These are phyloP conservation scores for Dermolepida albohirtum DNA, from an alignment of 2,888 invertebrate species.

Conservation along the genomic window DNA sequence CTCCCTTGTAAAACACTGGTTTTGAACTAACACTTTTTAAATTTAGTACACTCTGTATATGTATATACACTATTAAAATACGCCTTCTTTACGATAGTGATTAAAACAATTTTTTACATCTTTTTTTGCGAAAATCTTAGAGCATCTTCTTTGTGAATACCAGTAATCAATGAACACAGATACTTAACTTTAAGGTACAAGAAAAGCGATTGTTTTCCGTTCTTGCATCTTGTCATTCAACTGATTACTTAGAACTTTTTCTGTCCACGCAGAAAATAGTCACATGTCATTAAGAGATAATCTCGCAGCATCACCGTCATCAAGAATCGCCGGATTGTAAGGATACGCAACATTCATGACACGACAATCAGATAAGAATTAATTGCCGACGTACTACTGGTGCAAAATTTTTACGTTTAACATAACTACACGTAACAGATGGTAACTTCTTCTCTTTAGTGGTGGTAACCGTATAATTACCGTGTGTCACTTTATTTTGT, in stretches of 20 bases:
- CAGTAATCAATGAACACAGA: neutral
- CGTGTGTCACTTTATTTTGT: too few species aligned
- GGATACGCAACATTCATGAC: slow-evolving; percentile 11
- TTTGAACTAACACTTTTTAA: too few species aligned
- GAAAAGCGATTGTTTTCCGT: slow-evolving; percentile 15
- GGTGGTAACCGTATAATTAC: too few species aligned
- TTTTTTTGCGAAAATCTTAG: too few species aligned
- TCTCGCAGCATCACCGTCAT: slow-evolving; percentile 22
- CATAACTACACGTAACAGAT: neutral
- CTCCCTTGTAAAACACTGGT: too few species aligned
- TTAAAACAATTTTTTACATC: too few species aligned
- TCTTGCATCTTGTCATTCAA: slow-evolving; percentile 7
- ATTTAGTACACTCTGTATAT: too few species aligned
- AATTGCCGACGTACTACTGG: slow-evolving; percentile 14
- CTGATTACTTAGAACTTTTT: slow-evolving; percentile 4
- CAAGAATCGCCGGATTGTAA: slow-evolving; percentile 2
- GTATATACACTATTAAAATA: too few species aligned
- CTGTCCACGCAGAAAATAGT: neutral
- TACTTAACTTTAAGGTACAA: neutral
- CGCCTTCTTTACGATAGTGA: too few species aligned
- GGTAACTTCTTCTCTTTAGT: too few species aligned
- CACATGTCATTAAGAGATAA: slow-evolving; percentile 25
- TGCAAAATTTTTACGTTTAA: slow-evolving; percentile 17
- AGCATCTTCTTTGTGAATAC: too few species aligned
- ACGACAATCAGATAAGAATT: slow-evolving; percentile 19